phyloP scores from a whole-genome alignment of 2,113 vertebrate species.

The Xenopus tropicalis region UCB_Xtro_10.0 CM004445.2:19016501-19017000 shows the following conservation, averaged over 20 bases:
- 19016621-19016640: not conserved
- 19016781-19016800: not conserved
- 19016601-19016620: too few species aligned
- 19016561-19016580: too few species aligned
- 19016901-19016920: not conserved
- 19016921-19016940: not conserved
- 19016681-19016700: not conserved
- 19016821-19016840: not conserved
- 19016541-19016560: too few species aligned
- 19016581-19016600: too few species aligned
- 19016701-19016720: not conserved
- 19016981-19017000: not conserved
- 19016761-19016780: not conserved
- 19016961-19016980: not conserved
- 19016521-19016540: too few species aligned
- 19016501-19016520: too few species aligned
- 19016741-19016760: not conserved
- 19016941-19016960: not conserved
- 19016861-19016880: not conserved
- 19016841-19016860: not conserved
- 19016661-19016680: not conserved
- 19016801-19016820: not conserved
- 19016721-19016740: conserved; percentile 1
- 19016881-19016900: not conserved
- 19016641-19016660: not conserved